Conservation (phyloP, 2,888 invertebrate genomes). For the Megamerina dolium region DNA sequence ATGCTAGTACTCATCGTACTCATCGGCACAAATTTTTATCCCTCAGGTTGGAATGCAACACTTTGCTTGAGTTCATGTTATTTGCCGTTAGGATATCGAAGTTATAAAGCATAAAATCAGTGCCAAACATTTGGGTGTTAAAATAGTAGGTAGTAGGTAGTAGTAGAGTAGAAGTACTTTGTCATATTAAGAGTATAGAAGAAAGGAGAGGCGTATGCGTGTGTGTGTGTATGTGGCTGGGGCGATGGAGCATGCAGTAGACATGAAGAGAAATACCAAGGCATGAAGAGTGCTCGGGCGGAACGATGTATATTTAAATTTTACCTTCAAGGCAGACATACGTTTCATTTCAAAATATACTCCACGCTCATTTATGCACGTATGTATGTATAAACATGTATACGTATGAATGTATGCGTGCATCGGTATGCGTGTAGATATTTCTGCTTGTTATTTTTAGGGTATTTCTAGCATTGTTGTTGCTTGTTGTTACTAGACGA, state of each 20-base stretch:
- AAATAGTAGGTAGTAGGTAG: no score
- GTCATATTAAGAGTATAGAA: no score
- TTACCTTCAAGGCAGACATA: constrained; percentile 35
- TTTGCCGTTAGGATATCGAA: constrained; percentile 38
- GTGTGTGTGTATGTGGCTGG: not conserved
- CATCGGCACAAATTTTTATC: constrained; percentile 1
- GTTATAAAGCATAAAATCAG: constrained; percentile 48
- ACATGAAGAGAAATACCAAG: not conserved
- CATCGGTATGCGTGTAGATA: no score
- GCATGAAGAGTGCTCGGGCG: not conserved
- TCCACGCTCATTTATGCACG: constrained; percentile 2
- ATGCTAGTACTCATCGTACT: no score
- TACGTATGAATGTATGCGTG: no score
- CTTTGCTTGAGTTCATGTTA: constrained; percentile 27
- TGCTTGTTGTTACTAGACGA: no score
- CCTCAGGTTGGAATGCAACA: constrained; percentile 36
- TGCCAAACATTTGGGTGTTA: constrained; percentile 31
- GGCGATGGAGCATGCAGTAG: not conserved
- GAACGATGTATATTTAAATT: constrained; percentile 28
- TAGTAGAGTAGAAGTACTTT: no score
- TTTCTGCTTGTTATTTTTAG: no score
- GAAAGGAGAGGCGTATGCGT: not conserved
- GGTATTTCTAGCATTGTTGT: no score
- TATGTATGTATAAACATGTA: not conserved
- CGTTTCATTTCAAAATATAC: constrained; percentile 21